Conservation (phyloP, 2,113 vertebrate genomes). For the Baryphthengus martii region DNA sequence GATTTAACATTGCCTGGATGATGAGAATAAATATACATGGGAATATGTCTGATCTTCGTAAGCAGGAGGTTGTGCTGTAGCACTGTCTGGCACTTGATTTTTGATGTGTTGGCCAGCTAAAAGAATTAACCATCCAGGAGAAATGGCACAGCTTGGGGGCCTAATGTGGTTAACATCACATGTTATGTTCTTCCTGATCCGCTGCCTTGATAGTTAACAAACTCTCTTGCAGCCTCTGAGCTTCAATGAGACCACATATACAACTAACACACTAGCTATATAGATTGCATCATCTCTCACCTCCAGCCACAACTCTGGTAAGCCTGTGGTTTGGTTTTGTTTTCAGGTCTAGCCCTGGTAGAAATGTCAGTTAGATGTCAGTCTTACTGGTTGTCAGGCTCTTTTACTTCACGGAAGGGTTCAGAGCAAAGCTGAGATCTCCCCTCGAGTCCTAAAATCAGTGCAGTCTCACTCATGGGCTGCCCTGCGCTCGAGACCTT, state of each 20-base stretch:
- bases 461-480: rapidly evolving
- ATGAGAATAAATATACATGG: not conserved
- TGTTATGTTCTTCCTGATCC: not conserved
- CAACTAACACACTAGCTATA: not conserved
- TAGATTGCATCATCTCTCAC: not conserved
- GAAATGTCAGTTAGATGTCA: not conserved
- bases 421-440: not conserved
- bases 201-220: not conserved
- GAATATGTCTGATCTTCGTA: not conserved
- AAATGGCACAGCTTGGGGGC: not conserved
- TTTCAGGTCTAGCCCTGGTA: not conserved
- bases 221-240: not conserved
- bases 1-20: not conserved
- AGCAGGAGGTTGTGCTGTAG: not conserved
- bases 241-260: not conserved
- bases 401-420: not conserved
- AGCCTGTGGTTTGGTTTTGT: not conserved
- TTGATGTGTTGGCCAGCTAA: rapidly evolving
- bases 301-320: not conserved
- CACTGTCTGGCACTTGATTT: not conserved
- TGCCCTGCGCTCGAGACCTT: rapidly evolving
- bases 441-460: not conserved
- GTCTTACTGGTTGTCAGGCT: not conserved
- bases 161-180: not conserved
- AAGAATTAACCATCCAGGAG: not conserved